Conservation (phyloP, 2,113 vertebrate genomes). For the Ammodytes dubius region DNA sequence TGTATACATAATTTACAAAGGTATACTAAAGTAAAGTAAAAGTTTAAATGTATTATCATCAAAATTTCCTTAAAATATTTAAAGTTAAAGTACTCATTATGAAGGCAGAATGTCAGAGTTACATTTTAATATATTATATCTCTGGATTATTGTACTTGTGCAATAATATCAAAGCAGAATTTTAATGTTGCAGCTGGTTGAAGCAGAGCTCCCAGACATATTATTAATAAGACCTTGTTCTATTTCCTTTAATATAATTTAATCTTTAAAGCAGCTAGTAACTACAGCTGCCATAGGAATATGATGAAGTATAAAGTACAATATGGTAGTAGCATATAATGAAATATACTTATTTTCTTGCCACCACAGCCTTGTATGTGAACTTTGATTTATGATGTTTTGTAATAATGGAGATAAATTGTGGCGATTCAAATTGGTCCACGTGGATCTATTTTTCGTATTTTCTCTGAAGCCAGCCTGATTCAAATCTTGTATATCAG, state of each 20-base stretch:
- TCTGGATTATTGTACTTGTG: conserved; percentile 4
- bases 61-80: background rate
- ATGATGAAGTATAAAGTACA: background rate
- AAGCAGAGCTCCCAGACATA: background rate
- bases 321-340: background rate
- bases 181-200: background rate
- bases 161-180: background rate
- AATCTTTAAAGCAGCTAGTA: background rate
- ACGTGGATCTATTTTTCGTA: background rate
- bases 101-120: background rate
- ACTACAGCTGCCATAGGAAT: conserved; percentile 11
- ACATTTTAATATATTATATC: background rate
- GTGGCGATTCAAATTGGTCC: background rate
- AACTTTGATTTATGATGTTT: background rate
- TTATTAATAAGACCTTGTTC: background rate
- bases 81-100: background rate
- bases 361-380: background rate
- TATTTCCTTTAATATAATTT: background rate
- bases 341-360: background rate
- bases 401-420: background rate
- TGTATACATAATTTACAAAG: background rate
- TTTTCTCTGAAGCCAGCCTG: background rate
- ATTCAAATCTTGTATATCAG: background rate
- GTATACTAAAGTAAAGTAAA: background rate
- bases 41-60: background rate